Percentiles rank a stretch among this genome's conserved stretches.
These are phyloP conservation scores for Mustelus asterias DNA, from an alignment of 2,113 vertebrate species.

Conservation along the genomic window DNA sequence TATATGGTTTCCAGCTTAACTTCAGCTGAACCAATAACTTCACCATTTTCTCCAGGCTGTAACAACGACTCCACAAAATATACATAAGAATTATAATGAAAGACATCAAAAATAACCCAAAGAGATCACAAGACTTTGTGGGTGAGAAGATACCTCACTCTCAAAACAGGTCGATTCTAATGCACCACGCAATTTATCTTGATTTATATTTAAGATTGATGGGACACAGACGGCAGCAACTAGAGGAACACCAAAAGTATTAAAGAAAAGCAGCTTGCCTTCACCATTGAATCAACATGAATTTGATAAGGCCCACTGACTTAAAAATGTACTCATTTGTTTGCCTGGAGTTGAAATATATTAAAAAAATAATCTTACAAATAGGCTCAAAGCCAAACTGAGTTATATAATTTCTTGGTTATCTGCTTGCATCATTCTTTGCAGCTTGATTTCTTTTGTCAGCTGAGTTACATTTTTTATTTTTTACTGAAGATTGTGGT, in stretches of 20 bases:
- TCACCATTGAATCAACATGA: background rate
- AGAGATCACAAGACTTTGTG: background rate
- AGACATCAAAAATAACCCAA: background rate
- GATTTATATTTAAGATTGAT: background rate
- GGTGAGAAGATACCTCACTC: background rate
- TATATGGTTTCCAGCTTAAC: background rate
- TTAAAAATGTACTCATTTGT: background rate
- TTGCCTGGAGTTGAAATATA: background rate
- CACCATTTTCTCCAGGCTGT: background rate
- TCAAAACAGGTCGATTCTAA: background rate
- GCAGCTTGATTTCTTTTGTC: background rate
- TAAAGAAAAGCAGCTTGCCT: background rate
- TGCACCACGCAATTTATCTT: background rate
- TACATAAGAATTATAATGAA: background rate
- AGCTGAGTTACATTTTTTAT: background rate
- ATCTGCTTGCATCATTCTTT: no score
- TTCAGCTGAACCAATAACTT: background rate
- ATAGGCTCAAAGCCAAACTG: background rate
- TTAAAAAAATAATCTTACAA: background rate
- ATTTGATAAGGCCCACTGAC: no score
- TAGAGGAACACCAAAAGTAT: background rate
- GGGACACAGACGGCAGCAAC: background rate
- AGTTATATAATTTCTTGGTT: background rate
- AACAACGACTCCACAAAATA: background rate
- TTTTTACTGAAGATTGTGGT: background rate